Percentiles rank a stretch among this genome's conserved stretches.
These are phyloP conservation scores for Amazona vittata DNA, from an alignment of 2,113 vertebrate genomes.

Conservation along the genomic window DNA sequence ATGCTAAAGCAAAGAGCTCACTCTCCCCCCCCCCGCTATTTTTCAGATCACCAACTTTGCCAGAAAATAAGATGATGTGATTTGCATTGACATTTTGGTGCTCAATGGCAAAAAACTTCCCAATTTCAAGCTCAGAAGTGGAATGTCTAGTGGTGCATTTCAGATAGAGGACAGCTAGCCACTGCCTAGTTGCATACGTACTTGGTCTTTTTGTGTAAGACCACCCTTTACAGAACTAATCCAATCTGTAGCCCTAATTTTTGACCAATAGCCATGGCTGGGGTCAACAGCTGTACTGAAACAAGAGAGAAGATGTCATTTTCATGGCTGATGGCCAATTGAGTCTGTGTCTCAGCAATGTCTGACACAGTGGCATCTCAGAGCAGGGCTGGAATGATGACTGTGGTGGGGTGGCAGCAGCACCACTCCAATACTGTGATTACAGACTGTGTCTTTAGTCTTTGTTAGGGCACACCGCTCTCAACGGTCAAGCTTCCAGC, in stretches of 20 bases:
- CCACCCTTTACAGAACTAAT: neutral
- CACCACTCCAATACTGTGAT: neutral
- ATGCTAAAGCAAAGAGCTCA: neutral
- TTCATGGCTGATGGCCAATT: neutral
- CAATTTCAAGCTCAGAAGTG: neutral
- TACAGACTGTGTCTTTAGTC: neutral
- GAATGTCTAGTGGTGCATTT: neutral
- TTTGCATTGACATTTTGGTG: neutral
- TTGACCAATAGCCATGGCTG: neutral
- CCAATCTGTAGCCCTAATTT: neutral
- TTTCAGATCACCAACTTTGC: neutral
- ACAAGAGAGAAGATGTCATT: neutral
- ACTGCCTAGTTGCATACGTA: neutral
- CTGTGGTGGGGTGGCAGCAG: neutral
- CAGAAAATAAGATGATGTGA: neutral
- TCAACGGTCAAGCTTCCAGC: neutral
- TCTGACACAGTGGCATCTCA: neutral
- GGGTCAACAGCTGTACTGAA: neutral
- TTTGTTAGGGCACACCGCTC: neutral
- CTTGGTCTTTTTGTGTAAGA: neutral
- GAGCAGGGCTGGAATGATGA: rapidly evolving
- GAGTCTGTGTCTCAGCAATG: neutral
- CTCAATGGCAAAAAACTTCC: neutral
- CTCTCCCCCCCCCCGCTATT: neutral
- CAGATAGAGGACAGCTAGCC: neutral